These are phyloP conservation scores for Pogona vitticeps DNA, from an alignment of 2,113 vertebrate species.

Conservation along the genomic window DNA sequence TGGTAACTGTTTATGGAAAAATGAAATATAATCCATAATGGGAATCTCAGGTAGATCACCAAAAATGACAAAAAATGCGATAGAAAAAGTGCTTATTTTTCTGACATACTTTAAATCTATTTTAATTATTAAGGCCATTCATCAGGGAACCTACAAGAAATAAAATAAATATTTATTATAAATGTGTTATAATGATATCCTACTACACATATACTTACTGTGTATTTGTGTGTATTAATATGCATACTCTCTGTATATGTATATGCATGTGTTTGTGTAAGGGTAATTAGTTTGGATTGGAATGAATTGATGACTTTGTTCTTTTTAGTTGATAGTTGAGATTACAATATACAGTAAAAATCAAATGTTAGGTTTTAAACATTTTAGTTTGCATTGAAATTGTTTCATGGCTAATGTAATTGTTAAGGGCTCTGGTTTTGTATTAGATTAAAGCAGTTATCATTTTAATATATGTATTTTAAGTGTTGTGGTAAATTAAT, in stretches of 20 bases:
- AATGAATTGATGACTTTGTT: too few species aligned
- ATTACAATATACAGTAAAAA: background rate
- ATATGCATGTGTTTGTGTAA: too few species aligned
- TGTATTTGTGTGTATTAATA: too few species aligned
- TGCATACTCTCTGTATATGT: too few species aligned
- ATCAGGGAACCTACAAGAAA: too few species aligned
- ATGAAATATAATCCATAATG: background rate
- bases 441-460: background rate
- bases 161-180: background rate
- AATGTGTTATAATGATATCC: background rate
- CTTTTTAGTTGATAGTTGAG: too few species aligned
- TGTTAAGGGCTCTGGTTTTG: background rate
- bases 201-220: too few species aligned
- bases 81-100: background rate
- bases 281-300: too few species aligned
- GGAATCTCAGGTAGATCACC: background rate
- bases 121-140: background rate
- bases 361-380: too few species aligned
- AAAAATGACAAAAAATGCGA: too few species aligned
- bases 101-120: background rate
- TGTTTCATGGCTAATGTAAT: background rate
- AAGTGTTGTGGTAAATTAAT: background rate
- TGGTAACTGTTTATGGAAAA: background rate
- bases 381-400: background rate
- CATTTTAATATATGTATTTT: background rate